These are phyloP conservation scores for Trichopoda pennipes DNA, from an alignment of 2,888 invertebrate genomes.

Conservation along the genomic window DNA sequence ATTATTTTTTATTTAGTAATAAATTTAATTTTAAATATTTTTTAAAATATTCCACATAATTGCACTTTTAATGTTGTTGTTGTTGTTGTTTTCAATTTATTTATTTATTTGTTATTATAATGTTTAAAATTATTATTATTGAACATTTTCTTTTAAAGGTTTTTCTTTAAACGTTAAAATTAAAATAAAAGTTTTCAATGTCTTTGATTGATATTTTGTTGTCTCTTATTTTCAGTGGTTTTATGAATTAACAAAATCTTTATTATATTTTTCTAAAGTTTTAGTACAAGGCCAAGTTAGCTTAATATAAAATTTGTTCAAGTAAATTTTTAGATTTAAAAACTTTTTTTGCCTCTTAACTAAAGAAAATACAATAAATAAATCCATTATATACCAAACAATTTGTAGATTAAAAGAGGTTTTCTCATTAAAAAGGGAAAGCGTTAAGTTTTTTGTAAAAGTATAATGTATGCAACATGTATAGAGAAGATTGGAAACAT, in stretches of 20 bases:
- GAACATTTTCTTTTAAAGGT: slow-evolving; percentile 54
- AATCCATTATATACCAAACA: slow-evolving; percentile 54
- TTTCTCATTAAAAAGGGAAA: background rate
- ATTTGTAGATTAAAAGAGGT: slow-evolving; percentile 43
- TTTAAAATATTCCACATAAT: slow-evolving; percentile 82
- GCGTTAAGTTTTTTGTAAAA: background rate
- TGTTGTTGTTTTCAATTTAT: too few relatives aligned
- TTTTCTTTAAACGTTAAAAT: slow-evolving; percentile 65
- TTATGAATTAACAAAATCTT: slow-evolving; percentile 68
- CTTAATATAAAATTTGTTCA: slow-evolving; percentile 50
- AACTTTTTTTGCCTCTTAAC: slow-evolving; percentile 24
- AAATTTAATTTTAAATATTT: slow-evolving; percentile 60
- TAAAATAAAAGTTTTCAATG: slow-evolving; percentile 49
- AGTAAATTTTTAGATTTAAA: slow-evolving; percentile 33
- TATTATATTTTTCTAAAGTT: slow-evolving; percentile 55
- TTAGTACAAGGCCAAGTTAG: slow-evolving; percentile 53
- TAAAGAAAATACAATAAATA: slow-evolving; percentile 45
- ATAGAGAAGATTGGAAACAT: background rate
- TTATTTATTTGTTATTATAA: slow-evolving; percentile 71
- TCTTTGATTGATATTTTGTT: slow-evolving; percentile 51
- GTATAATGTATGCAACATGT: background rate
- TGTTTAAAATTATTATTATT: slow-evolving; percentile 70
- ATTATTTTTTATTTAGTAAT: slow-evolving; percentile 52
- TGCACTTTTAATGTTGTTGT: slow-evolving; percentile 82
- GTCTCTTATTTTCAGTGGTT: slow-evolving; percentile 11